Percentiles rank a stretch among this genome's conserved stretches.
These are phyloP conservation scores for Gymnorhina tibicen DNA, from an alignment of 2,113 vertebrate species.

Conservation along the genomic window DNA sequence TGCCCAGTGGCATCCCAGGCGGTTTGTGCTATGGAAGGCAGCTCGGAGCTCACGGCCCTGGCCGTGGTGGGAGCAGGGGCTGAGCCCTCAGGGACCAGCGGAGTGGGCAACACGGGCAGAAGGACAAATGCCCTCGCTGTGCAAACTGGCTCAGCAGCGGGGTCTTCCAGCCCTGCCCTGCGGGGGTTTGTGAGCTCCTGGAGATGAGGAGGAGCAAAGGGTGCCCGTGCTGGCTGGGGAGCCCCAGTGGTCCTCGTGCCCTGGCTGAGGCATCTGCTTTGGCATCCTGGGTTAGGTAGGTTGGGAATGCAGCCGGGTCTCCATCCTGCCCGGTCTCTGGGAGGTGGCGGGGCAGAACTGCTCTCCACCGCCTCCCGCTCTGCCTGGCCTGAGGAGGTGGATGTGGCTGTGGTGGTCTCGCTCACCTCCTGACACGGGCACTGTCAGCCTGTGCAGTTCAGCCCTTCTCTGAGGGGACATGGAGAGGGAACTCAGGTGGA, in stretches of 20 bases:
- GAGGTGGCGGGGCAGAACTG: not conserved
- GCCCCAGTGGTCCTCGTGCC: fast-evolving
- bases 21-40: not conserved
- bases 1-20: fast-evolving
- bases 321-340: not conserved
- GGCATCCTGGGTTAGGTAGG: not conserved
- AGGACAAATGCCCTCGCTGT: not conserved
- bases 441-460: not conserved
- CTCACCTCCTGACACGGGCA: not conserved
- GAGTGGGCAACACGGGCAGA: not conserved
- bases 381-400: not conserved
- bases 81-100: fast-evolving
- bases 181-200: fast-evolving
- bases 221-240: fast-evolving
- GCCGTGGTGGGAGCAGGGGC: not conserved
- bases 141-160: fast-evolving
- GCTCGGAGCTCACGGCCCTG: fast-evolving
- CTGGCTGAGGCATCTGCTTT: not conserved
- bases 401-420: not conserved
- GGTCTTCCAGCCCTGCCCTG: not conserved
- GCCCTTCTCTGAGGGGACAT: not conserved
- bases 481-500: fast-evolving
- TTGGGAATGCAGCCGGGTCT: not conserved
- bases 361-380: fast-evolving
- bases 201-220: not conserved